phyloP scores from a whole-genome alignment of 2,797 vertebrate species.

The Hephaestus fuliginosus region DNA sequence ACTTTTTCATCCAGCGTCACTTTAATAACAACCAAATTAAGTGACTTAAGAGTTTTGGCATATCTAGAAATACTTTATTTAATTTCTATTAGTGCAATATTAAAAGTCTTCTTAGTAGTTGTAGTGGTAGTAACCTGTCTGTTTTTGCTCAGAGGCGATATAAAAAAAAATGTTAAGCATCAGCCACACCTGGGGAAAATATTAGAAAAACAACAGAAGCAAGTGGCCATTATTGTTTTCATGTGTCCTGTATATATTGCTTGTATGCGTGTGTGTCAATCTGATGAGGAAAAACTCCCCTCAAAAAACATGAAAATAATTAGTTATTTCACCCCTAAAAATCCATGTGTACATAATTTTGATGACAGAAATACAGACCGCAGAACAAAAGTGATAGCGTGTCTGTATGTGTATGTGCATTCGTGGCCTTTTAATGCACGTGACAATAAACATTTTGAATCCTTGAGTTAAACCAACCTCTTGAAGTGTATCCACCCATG shows the following conservation, averaged over 20 bases:
- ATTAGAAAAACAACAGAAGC: neutral
- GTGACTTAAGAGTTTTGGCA: neutral
- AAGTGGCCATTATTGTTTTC: neutral
- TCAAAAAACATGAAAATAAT: no score
- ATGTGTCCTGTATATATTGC: no score
- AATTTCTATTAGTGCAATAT: neutral
- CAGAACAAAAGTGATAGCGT: no score
- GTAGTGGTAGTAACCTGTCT: neutral
- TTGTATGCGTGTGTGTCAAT: neutral
- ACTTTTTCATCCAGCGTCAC: neutral
- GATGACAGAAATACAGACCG: no score
- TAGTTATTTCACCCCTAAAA: no score
- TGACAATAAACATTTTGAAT: neutral
- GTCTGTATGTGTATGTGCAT: no score
- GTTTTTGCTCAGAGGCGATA: neutral
- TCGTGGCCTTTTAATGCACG: neutral
- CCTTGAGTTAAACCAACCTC: conserved; percentile 83
- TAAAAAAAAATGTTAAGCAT: no score
- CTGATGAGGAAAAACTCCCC: no score
- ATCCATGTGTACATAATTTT: no score
- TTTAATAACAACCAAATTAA: neutral
- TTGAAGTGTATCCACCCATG: conserved; percentile 95
- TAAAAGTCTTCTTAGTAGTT: neutral
- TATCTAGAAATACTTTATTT: neutral
- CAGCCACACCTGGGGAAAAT: no score